Evolutionary conservation across 2,888 invertebrate genomes (phyloP), one percentile per base, ranked within the genome.

Genomic region (Eucera pruinosa): DNA sequence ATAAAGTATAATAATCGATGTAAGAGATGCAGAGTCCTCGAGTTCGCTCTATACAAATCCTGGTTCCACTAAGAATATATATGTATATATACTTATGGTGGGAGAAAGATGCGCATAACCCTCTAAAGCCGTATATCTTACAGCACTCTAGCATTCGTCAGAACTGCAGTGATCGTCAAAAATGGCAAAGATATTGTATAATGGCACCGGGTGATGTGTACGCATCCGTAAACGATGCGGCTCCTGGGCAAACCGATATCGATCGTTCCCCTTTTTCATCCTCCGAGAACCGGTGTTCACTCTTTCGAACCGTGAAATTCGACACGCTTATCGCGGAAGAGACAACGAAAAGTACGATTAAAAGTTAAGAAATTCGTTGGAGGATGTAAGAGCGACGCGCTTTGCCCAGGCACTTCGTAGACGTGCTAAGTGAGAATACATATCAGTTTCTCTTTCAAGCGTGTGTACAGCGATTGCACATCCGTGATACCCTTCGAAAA

Each of bases 61-160:
- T 84, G 81, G 73, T 76, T 78, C 81, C 79, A 75, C 80, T 68
- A 68, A 78, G 18, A 76, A 50, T 58, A 70, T 27, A 43, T 55
- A 64, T 69, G 45, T 55, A 47, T 65, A 52, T 69, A 57, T 61
- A 61, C 64, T 50, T 66, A 65, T 75, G 72, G 74, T 80, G 80
- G 81, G 85, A 87, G 82, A 84, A 87, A 87, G 78, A 91, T 91
- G 90, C 89, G 89, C 90, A 91, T 90, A 88, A 90, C 86, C 87
- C 85, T 89, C 90, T 90, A 90, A 89, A 91, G 91, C 91, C 90
- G 86, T 88, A 89, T 91, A 90, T 90, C 79, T 90, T 92, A 92
- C 92, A 92, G 92, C 92, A 92, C 91, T 91, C 92, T 92, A 92
- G 92, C 91, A 92, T 92, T 91, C 92, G 85, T 90, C 87, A 82